Evolutionary conservation across 1,140 invertebrate genomes (phyloP), one percentile per base, ranked within the genome.

Genomic region (Megalonaias nervosa): DNA sequence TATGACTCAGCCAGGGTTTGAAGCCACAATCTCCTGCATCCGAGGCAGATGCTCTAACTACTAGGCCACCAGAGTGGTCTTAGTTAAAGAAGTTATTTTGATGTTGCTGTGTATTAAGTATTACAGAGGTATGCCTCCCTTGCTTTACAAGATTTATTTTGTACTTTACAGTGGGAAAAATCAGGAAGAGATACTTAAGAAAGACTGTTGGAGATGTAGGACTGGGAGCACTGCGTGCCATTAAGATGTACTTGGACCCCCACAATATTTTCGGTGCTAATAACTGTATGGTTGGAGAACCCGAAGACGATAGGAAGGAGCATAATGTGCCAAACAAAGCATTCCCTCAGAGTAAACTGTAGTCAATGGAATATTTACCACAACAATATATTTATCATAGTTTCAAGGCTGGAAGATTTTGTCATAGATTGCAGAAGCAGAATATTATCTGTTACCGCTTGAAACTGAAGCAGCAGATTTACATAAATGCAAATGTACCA

Each of bases 261-360:
- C 93, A 96, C 31, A 98, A 99, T 89, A 94, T 99, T 71, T 99
- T 99, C 91, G 97, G 95, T 0, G 93, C 93, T 76, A 94, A 95
- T 17, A 99, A 99, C 91, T 92, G 98, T 56, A 87, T 89, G 86
- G 84, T 88, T 55, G 85, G 81, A 31, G 79, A 86, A 31, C 71
- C 82, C n/a, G 77, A 73, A 62, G 57, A 75, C 13, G 17, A 26
- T 5, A 48, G 38, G 38, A 48, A 48, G 9, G 6, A 6, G 11
- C 38, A 48, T 48, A 48, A 48, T 48, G 38, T 48, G 6, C 38
- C 38, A 0, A 48, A 48, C 4, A 48, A 48, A 48, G 11, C 38
- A 48, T 48, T 48, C 38, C 38, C 11, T 48, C 38, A 48, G 38
- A 48, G 38, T 48, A 48, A 48, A 48, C 38, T 48, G 38, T 48